Base-by-base conservation (phyloP, 2,888 invertebrate species). In the Lasioglossum vierecki region DNA sequence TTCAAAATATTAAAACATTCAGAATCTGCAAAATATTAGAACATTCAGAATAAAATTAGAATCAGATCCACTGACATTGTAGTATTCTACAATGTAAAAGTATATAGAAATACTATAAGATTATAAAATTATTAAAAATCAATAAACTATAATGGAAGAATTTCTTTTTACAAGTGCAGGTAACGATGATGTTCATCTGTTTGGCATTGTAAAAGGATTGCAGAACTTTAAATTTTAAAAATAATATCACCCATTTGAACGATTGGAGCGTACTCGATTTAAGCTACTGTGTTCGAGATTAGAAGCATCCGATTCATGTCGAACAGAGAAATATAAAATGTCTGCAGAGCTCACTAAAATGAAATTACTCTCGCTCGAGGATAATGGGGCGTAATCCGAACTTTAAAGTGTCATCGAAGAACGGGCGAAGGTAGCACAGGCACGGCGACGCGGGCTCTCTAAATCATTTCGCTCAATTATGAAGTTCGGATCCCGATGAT, bases 381-480 rank as follows among this genome's bases (percentile, higher is more conserved):
- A n/a, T 46, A 39, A 39, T 39, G 53, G n/a, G 35, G 13, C 35
- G 49, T 46, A 73, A 73, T 73, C 53, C 8, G 49, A 73, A 73
- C 66, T 73, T 73, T 73, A 18, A 53, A 76, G 66, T n/a, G 13
- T 49, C 66, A 66, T 46, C 30, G 49, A 49, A 66, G 70, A 70
- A 70, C 68, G 68, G 46, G n/a, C 35, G 63, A 44, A 39, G 63
- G 30, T 3, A 76, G 66, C 13, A 8, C 6, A 53, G 8, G 18
- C 18, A 30, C 63, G 30, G 13, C 63, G 30, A 0, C 6, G 8
- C 63, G 18, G 22, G 30, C 35, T 26, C 76, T 39, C 46, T 66
- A 49, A 49, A 49, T 68, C 66, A 66, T 39, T 76, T 68, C 22
- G 49, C 76, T 68, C 46, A 44, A 35, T 68, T 68, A 30, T 46